A percentile compares a stretch with the other conserved stretches of the same genome.
These are phyloP conservation scores for Sternotherus odoratus DNA, from an alignment of 2,797 vertebrate genomes.

Conservation along the genomic window DNA sequence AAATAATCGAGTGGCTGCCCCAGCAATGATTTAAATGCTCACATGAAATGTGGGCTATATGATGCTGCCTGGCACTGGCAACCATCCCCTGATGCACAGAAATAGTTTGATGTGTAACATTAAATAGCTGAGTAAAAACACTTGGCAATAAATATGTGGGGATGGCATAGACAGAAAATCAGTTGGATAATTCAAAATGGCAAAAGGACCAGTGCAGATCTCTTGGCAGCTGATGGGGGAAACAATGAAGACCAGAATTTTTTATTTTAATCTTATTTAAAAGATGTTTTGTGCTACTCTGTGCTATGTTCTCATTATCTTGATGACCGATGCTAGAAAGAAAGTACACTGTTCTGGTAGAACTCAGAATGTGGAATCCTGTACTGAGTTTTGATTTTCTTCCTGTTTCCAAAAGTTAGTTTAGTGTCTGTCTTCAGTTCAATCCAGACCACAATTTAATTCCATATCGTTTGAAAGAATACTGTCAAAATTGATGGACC, in stretches of 20 bases:
- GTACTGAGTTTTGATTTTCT: background rate
- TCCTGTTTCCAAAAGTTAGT: background rate
- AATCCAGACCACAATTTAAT: background rate
- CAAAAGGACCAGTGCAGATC: slow-evolving; percentile 7
- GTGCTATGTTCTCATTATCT: background rate
- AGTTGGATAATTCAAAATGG: slow-evolving; percentile 38
- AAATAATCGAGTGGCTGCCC: background rate
- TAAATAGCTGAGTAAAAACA: slow-evolving; percentile 5
- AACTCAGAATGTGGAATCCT: background rate
- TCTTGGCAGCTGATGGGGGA: background rate
- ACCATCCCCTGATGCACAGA: background rate
- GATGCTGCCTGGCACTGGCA: background rate
- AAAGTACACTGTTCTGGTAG: background rate
- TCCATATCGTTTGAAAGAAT: background rate
- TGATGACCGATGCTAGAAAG: background rate
- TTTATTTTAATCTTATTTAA: background rate
- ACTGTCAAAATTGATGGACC: background rate
- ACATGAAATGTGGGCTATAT: background rate
- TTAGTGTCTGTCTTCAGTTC: background rate
- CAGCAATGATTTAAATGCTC: background rate
- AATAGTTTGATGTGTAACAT: background rate
- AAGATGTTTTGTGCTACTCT: background rate
- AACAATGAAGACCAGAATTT: background rate
- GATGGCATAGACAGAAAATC: background rate
- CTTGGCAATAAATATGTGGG: background rate